These are phyloP conservation scores for Drosophila punjabiensis DNA, from an alignment of 1,140 invertebrate genomes.

Conservation along the genomic window DNA sequence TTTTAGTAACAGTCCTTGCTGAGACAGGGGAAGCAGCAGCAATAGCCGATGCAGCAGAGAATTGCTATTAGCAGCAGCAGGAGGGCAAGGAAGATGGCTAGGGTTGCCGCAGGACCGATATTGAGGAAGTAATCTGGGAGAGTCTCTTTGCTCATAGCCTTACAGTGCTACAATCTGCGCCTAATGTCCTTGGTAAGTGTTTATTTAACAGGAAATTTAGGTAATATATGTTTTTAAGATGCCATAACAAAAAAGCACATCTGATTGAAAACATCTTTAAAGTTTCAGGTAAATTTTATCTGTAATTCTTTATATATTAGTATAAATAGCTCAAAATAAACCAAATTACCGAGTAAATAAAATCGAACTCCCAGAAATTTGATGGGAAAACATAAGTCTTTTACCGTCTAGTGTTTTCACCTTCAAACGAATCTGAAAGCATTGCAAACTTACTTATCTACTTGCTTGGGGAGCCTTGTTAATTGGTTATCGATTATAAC, in stretches of 20 bases:
- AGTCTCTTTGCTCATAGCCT: not conserved
- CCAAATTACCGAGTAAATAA: not conserved
- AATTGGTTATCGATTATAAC: slow-evolving; percentile 73
- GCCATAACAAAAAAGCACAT: not conserved
- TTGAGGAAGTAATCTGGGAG: not conserved
- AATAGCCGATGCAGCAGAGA: slow-evolving; percentile 25
- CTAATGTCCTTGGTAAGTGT: not conserved
- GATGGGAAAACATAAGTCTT: slow-evolving; percentile 1
- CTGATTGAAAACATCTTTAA: not conserved
- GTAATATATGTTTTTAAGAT: no score
- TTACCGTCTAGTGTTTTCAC: slow-evolving; percentile 43
- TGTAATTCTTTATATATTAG: not conserved
- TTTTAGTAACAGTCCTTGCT: not conserved
- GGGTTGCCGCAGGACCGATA: not conserved
- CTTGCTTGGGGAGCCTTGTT: slow-evolving; percentile 31
- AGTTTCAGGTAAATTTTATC: not conserved
- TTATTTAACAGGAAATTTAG: not conserved
- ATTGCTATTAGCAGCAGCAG: not conserved
- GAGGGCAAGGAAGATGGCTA: not conserved
- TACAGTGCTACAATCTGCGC: not conserved
- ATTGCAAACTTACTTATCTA: slow-evolving; percentile 65
- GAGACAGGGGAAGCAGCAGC: slow-evolving; percentile 14
- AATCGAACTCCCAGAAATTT: not conserved
- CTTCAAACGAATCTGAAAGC: slow-evolving; percentile 64
- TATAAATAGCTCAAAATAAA: not conserved